These are phyloP conservation scores for Hypsopygia costalis DNA, from an alignment of 2,888 invertebrate species.

Conservation along the genomic window DNA sequence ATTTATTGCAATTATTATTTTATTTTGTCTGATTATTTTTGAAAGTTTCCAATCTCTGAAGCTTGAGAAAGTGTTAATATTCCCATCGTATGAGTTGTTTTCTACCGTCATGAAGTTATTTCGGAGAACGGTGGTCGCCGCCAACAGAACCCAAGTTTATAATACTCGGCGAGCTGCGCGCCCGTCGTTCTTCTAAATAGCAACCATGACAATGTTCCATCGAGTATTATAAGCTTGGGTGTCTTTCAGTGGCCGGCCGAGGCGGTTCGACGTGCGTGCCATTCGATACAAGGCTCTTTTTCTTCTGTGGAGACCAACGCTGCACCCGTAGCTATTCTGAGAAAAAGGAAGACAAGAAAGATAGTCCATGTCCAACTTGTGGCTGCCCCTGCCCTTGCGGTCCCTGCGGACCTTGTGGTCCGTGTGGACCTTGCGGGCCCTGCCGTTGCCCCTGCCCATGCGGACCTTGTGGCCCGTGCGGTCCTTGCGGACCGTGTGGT, in stretches of 20 bases:
- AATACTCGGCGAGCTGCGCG: constrained; percentile 55
- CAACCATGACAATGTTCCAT: constrained; percentile 45
- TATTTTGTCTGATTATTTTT: no score
- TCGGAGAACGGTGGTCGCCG: constrained; percentile 66
- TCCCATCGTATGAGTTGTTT: no score
- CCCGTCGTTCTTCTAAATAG: constrained; percentile 60
- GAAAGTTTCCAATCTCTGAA: no score
- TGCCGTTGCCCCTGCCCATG: constrained; percentile 29
- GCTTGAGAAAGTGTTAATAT: no score
- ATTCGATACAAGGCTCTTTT: no score
- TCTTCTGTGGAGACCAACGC: constrained; percentile 44
- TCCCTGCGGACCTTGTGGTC: constrained; percentile 31
- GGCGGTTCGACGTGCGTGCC: neutral
- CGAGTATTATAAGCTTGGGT: constrained; percentile 66
- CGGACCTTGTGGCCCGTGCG: constrained; percentile 42
- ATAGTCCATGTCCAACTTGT: constrained; percentile 23
- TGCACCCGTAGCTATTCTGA: constrained; percentile 36
- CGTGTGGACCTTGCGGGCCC: constrained; percentile 35
- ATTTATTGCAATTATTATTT: no score
- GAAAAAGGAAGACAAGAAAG: constrained; percentile 38
- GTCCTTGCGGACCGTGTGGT: constrained; percentile 22
- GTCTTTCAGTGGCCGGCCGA: constrained; percentile 53
- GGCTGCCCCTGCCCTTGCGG: constrained; percentile 34
- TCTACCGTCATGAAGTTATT: constrained; percentile 41
- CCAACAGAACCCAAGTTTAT: constrained; percentile 57